Conservation (phyloP, 64 coral and sea anemone genomes). For the Platygyra sinensis region DNA sequence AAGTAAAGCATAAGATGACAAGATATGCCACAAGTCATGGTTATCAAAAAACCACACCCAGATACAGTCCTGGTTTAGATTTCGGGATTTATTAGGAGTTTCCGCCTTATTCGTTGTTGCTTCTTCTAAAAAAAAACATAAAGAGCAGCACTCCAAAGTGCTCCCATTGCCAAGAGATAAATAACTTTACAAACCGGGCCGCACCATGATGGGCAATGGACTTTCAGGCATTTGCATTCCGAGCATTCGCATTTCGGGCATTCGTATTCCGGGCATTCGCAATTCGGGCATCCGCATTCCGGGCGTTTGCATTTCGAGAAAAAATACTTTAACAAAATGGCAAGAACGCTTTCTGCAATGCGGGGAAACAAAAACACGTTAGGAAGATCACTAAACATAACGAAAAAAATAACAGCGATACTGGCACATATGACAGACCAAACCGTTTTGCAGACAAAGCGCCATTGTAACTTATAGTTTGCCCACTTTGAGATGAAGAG, state of each 20-base stretch:
- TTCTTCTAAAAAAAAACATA: slow-evolving; percentile 1
- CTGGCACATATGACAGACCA: not conserved
- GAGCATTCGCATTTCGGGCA: slow-evolving; percentile 17
- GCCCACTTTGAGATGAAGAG: no score
- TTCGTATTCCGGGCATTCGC: no score
- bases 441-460: no score
- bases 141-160: not conserved
- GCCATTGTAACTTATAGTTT: no score
- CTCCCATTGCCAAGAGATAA: not conserved
- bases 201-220: no score
- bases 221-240: no score
- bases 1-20: slow-evolving; percentile 50
- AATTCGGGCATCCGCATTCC: not conserved
- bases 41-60: slow-evolving; percentile 32
- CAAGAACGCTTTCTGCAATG: not conserved
- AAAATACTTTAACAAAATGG: not conserved
- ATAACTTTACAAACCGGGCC: slow-evolving; percentile 23
- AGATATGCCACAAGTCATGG: slow-evolving; percentile 65
- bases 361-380: not conserved
- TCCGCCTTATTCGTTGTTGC: slow-evolving; percentile 40
- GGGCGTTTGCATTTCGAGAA: not conserved
- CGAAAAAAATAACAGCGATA: not conserved
- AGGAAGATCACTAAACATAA: not conserved
- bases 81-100: slow-evolving; percentile 35
- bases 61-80: slow-evolving; percentile 35